Conservation (phyloP, 2,888 invertebrate genomes). For the Melipona bicolor region DNA sequence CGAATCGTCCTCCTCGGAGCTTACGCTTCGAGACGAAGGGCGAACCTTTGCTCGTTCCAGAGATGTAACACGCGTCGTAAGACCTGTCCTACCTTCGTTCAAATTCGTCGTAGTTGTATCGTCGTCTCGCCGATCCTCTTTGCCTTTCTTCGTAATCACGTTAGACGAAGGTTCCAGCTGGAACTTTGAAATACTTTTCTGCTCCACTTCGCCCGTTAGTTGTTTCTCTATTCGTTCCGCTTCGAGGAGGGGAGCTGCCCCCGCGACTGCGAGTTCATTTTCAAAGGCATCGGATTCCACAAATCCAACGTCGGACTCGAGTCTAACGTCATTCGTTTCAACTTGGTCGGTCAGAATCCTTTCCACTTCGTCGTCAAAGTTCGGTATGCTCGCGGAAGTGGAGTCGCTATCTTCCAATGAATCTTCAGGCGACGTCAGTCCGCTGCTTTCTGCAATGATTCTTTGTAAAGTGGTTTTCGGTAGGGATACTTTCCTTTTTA, state of each 20-base stretch:
- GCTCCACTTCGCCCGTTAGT: not conserved
- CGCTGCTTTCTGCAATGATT: not conserved
- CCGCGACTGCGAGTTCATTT: not conserved
- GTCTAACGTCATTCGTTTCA: not conserved
- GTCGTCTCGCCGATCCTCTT: slow-evolving; percentile 6
- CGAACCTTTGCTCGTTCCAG: slow-evolving; percentile 68
- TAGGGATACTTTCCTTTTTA: slow-evolving; percentile 15
- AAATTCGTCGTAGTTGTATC: slow-evolving; percentile 13
- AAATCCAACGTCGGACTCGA: slow-evolving; percentile 16
- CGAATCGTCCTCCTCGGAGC: slow-evolving; percentile 72
- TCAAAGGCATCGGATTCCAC: not conserved
- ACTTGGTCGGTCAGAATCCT: slow-evolving; percentile 5
- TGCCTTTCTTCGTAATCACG: not conserved
- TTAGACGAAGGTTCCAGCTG: slow-evolving; percentile 4
- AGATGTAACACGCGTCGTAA: slow-evolving; percentile 66
- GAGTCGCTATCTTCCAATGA: slow-evolving; percentile 51
- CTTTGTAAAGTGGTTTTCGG: slow-evolving; percentile 34
- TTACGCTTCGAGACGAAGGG: slow-evolving; percentile 60
- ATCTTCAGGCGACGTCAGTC: not conserved
- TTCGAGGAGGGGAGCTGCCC: too few species aligned
- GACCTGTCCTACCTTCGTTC: slow-evolving; percentile 37
- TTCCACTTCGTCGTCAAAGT: slow-evolving; percentile 1
- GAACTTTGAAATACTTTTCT: not conserved
- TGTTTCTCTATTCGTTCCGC: not conserved
- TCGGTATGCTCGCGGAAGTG: slow-evolving; percentile 47